Evolutionary conservation across 2,113 vertebrate species (phyloP).

Genomic region (Oryzias javanicus): DNA sequence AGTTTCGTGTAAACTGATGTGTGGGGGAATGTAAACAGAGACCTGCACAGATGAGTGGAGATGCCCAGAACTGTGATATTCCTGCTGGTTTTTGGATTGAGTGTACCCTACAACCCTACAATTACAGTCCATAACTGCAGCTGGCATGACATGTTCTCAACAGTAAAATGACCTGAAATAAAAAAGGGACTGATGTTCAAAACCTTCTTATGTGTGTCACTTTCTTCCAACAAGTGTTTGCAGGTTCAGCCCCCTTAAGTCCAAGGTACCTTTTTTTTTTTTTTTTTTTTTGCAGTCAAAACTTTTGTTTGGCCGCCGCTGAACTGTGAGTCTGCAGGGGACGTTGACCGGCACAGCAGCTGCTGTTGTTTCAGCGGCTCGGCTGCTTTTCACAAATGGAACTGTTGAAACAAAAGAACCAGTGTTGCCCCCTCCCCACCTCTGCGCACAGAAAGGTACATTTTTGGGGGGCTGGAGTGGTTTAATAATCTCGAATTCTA

Average conservation of each 20-base stretch:
- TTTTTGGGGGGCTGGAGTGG: slow-evolving; percentile 29
- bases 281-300: slow-evolving; percentile 2
- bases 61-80: slow-evolving; percentile 11
- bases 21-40: background rate
- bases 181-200: slow-evolving; percentile 25
- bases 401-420: slow-evolving; percentile 76
- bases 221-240: background rate
- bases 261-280: background rate
- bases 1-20: slow-evolving; percentile 6
- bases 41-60: background rate
- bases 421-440: slow-evolving; percentile 71
- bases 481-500: slow-evolving; percentile 57
- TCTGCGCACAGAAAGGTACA: slow-evolving; percentile 74
- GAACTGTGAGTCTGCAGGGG: slow-evolving; percentile 28
- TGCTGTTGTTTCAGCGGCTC: slow-evolving; percentile 20
- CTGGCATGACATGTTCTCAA: slow-evolving; percentile 25
- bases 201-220: slow-evolving; percentile 15
- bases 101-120: slow-evolving; percentile 1
- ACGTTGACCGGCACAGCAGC: slow-evolving; percentile 61
- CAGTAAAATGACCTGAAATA: slow-evolving; percentile 39
- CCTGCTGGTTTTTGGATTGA: slow-evolving; percentile 1
- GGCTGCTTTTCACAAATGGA: slow-evolving; percentile 78
- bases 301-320: slow-evolving; percentile 9
- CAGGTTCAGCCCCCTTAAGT: background rate
- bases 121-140: slow-evolving; percentile 4